phyloP scores from a whole-genome alignment of 2,888 invertebrate species.

The Drosophila atroscutellata region DNA sequence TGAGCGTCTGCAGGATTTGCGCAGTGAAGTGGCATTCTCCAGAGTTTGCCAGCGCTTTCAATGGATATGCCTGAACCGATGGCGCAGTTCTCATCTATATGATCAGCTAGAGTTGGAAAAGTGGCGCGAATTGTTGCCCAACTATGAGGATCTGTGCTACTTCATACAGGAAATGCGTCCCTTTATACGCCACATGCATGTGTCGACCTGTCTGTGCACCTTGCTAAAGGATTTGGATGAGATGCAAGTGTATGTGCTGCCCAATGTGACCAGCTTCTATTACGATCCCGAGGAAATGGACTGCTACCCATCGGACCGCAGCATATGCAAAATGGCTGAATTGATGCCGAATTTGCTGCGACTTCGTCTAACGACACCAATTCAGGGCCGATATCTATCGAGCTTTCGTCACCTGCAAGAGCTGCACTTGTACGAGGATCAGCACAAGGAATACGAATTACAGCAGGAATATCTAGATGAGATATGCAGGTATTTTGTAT shows the following conservation, averaged over 20 bases:
- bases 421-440: constrained; percentile 74
- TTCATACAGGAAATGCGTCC: constrained; percentile 67
- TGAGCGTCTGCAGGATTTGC: constrained; percentile 65
- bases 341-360: constrained; percentile 73
- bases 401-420: constrained; percentile 73
- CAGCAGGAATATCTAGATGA: constrained; percentile 73
- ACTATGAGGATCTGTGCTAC: constrained; percentile 68
- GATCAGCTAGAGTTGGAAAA: constrained; percentile 68
- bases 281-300: constrained; percentile 72
- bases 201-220: constrained; percentile 69
- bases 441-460: constrained; percentile 74
- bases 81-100: constrained; percentile 68
- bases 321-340: constrained; percentile 63
- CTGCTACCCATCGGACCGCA: constrained; percentile 71
- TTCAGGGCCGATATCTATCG: constrained; percentile 69
- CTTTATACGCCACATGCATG: constrained; percentile 57
- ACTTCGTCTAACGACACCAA: constrained; percentile 72
- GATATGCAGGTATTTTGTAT: constrained; percentile 58
- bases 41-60: constrained; percentile 71
- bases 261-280: constrained; percentile 67
- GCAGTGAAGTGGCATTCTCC: constrained; percentile 69
- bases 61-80: constrained; percentile 58
- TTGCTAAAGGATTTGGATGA: constrained; percentile 74
- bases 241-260: constrained; percentile 60
- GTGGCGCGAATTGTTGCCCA: constrained; percentile 67